Evolutionary conservation across 2,797 vertebrate genomes (phyloP).

Genomic region (Streptopelia turtur): DNA sequence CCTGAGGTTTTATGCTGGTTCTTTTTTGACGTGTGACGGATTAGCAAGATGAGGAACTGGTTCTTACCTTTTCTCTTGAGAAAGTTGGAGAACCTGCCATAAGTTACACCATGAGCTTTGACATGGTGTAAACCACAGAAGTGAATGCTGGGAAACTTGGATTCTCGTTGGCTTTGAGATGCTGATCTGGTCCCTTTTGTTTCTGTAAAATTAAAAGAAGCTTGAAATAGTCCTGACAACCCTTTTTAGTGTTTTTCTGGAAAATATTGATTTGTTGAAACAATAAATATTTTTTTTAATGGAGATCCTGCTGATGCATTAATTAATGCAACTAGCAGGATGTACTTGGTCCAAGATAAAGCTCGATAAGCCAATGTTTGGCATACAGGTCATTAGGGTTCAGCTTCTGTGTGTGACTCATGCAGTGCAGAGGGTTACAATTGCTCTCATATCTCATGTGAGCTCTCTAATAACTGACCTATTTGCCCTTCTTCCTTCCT

Average conservation of each 20-base stretch:
- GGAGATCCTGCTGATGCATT: neutral
- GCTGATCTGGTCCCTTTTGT: fast-evolving
- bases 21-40: fast-evolving
- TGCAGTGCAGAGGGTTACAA: neutral
- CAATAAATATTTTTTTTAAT: neutral
- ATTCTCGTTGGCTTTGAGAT: neutral
- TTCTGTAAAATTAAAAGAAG: neutral
- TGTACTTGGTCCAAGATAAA: neutral
- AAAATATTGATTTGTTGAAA: neutral
- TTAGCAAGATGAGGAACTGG: neutral
- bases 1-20: neutral
- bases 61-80: neutral
- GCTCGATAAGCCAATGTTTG: neutral
- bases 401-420: neutral
- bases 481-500: neutral
- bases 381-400: neutral
- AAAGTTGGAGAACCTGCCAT: neutral
- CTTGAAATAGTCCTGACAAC: neutral
- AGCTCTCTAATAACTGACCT: neutral
- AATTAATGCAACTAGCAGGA: neutral
- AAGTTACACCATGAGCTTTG: neutral
- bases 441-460: neutral
- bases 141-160: neutral
- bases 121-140: neutral
- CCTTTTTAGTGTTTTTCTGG: neutral